These are phyloP conservation scores for Coturnix japonica DNA, from an alignment of 2,113 vertebrate genomes.

Conservation along the genomic window DNA sequence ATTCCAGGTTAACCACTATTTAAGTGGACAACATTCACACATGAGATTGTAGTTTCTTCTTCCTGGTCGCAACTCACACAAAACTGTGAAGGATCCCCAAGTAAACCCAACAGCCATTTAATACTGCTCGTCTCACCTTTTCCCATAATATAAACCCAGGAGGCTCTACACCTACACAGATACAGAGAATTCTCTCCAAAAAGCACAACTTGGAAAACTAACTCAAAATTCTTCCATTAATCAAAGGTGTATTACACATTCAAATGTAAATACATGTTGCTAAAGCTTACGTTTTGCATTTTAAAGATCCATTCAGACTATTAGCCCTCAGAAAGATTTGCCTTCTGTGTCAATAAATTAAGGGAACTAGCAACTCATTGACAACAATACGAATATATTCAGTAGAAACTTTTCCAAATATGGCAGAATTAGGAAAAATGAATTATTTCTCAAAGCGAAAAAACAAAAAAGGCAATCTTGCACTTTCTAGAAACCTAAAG, in stretches of 20 bases:
- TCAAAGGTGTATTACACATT: not conserved
- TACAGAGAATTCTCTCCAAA: not conserved
- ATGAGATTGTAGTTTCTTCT: not conserved
- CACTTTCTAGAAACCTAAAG: not conserved
- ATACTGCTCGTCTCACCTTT: not conserved
- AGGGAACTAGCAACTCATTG: not conserved
- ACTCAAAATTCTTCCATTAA: not conserved
- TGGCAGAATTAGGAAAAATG: not conserved
- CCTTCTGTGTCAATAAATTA: not conserved
- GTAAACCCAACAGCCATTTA: not conserved
- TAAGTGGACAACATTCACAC: not conserved
- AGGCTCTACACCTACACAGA: rapidly evolving
- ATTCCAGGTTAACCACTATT: not conserved
- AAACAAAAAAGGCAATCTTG: not conserved
- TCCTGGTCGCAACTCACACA: not conserved
- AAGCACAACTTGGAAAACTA: not conserved
- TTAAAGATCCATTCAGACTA: not conserved
- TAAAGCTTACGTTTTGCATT: not conserved
- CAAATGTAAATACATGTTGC: not conserved
- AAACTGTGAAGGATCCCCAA: not conserved
- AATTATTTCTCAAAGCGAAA: not conserved
- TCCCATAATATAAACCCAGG: not conserved
- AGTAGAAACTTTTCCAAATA: not conserved
- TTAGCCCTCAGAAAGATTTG: not conserved
- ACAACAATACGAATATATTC: not conserved